Conservation (phyloP, 2,888 invertebrate genomes). For the Fragum sueziense region DNA sequence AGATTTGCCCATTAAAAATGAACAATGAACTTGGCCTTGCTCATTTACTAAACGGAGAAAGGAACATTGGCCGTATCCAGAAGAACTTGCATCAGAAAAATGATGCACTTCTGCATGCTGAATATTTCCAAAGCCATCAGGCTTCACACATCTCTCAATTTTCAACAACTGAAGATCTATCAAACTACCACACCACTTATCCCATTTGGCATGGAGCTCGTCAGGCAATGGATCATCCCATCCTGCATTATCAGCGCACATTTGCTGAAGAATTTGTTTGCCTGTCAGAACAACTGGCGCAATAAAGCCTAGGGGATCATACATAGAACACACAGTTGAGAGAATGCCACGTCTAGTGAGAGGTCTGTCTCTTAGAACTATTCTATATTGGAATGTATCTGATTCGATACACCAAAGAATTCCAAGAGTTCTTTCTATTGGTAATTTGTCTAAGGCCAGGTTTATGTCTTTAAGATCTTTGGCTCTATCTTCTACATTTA, state of each 20-base stretch:
- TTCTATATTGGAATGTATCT: constrained; percentile 58
- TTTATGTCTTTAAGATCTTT: constrained; percentile 15
- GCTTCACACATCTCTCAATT: constrained; percentile 16
- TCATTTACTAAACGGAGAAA: constrained; percentile 47
- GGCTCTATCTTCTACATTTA: constrained; percentile 54
- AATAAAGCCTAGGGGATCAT: constrained; percentile 65
- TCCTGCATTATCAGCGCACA: constrained; percentile 44
- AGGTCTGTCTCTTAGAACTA: constrained; percentile 47
- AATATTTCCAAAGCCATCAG: constrained; percentile 44
- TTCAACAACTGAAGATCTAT: constrained; percentile 22
- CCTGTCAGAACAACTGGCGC: constrained; percentile 58
- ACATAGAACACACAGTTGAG: constrained; percentile 56
- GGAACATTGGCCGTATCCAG: constrained; percentile 59
- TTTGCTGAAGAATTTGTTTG: constrained; percentile 61
- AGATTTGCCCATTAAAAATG: constrained; percentile 57
- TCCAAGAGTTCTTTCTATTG: constrained; percentile 57
- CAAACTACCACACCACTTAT: constrained; percentile 46
- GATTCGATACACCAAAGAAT: constrained; percentile 60
- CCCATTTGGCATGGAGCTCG: constrained; percentile 43
- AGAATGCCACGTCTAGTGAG: constrained; percentile 57
- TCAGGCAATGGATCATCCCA: constrained; percentile 67
- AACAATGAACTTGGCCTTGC: constrained; percentile 39
- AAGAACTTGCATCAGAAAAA: constrained; percentile 32
- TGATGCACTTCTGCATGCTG: constrained; percentile 16
- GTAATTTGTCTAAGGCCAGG: constrained; percentile 36